phyloP scores from a whole-genome alignment of 2,797 vertebrate species.

The Hypotaenidia philippensis region DNA sequence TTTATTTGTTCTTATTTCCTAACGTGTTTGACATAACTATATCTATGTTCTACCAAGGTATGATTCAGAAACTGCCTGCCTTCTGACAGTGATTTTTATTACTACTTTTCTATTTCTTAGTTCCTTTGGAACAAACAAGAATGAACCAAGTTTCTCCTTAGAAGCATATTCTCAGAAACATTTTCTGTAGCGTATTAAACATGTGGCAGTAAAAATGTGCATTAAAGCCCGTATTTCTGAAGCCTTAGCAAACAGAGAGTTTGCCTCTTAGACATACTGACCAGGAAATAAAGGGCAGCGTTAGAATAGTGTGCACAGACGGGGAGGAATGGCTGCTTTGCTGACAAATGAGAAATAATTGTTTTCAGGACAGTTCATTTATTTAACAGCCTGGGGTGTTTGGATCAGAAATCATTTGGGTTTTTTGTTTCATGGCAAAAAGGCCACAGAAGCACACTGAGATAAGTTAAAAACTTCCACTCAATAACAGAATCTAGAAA shows the following conservation, averaged over 20 bases:
- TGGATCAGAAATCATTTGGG: neutral
- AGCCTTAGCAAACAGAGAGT: neutral
- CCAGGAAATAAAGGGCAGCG: neutral
- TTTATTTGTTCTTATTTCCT: neutral
- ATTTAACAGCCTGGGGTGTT: neutral
- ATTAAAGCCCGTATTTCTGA: neutral
- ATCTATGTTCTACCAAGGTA: neutral
- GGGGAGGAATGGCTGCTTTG: neutral
- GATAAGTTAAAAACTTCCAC: neutral
- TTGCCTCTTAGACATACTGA: fast-evolving
- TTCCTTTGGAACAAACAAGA: neutral
- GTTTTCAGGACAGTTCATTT: neutral
- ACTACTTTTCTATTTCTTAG: neutral
- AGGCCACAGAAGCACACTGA: neutral
- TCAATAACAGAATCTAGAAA: neutral
- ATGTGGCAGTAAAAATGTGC: neutral
- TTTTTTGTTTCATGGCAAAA: neutral
- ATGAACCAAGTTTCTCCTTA: neutral
- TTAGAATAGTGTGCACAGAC: fast-evolving
- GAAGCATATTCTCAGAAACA: neutral
- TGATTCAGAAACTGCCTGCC: neutral
- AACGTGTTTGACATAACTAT: neutral
- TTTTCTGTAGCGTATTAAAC: neutral
- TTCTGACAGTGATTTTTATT: neutral
- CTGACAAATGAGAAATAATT: neutral